These are phyloP conservation scores for Coregonus sp. DNA, from an alignment of 2,797 vertebrate species.

Conservation along the genomic window DNA sequence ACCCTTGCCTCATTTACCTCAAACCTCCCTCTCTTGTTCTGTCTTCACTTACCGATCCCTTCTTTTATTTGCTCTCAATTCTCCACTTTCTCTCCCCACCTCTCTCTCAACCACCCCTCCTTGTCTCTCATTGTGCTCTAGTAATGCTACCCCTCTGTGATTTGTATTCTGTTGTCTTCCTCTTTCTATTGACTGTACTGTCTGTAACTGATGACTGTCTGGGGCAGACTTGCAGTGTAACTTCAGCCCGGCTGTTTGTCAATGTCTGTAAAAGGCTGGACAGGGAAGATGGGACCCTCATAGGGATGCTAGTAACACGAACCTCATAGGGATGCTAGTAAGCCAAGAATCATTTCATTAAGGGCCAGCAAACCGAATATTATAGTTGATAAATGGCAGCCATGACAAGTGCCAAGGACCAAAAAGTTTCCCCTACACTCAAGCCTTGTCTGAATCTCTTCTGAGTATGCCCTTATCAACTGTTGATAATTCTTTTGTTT, in stretches of 20 bases:
- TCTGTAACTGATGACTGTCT: background rate
- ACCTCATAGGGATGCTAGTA: background rate
- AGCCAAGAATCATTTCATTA: background rate
- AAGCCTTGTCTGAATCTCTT: constrained; percentile 33
- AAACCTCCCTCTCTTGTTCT: background rate
- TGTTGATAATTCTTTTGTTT: constrained; percentile 43
- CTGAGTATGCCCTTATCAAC: constrained; percentile 41
- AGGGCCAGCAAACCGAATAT: background rate
- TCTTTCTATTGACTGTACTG: constrained; percentile 24
- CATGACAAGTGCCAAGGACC: background rate
- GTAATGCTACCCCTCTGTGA: background rate
- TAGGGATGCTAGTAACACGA: no score
- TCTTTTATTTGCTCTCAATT: background rate
- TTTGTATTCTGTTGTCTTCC: background rate
- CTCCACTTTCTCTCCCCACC: background rate
- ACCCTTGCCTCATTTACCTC: background rate
- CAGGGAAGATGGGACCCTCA: no score
- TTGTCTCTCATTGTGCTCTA: background rate
- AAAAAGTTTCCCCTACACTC: constrained; percentile 23
- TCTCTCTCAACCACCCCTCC: constrained; percentile 10
- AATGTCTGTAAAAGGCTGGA: no score
- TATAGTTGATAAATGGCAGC: constrained; percentile 39
- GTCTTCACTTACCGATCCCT: background rate
- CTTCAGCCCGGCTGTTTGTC: background rate
- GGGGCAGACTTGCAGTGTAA: background rate